Conservation (phyloP, 2,113 vertebrate species). For the Pelecanoides urinatrix region DNA sequence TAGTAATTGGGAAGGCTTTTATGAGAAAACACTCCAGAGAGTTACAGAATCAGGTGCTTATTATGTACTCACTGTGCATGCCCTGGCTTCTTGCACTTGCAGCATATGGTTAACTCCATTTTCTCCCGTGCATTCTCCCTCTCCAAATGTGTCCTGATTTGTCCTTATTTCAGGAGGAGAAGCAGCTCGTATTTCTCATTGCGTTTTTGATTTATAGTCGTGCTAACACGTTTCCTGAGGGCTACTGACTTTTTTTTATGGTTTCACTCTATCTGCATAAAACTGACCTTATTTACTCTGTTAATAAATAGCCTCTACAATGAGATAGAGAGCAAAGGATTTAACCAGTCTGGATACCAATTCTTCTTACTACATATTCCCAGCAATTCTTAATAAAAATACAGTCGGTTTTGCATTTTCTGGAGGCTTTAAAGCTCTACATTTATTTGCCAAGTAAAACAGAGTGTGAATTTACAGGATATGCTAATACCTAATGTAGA, state of each 20-base stretch:
- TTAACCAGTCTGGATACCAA: not conserved
- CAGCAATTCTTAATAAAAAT: not conserved
- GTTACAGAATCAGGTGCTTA: not conserved
- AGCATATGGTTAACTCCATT: not conserved
- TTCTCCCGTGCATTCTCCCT: not conserved
- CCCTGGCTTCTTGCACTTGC: not conserved
- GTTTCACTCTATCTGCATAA: slow-evolving; percentile 29
- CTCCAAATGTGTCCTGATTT: not conserved
- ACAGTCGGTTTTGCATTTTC: not conserved
- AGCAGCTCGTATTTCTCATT: slow-evolving; percentile 1
- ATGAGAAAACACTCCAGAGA: not conserved
- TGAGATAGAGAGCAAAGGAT: not conserved
- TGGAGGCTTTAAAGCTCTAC: not conserved
- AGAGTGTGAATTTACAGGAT: not conserved
- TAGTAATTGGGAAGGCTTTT: not conserved
- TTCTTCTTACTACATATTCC: not conserved
- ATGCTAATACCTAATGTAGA: not conserved
- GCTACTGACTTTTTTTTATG: not conserved
- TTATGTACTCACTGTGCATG: not conserved
- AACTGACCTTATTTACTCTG: not conserved
- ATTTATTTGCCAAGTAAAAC: not conserved
- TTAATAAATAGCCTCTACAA: slow-evolving; percentile 27
- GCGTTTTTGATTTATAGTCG: not conserved
- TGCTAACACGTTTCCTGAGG: slow-evolving; percentile 9
- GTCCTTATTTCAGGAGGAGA: not conserved